A percentile compares a stretch with the other conserved stretches of the same genome.
Conservation (phyloP, 1,140 invertebrate genomes). For the Pantala flavescens region DNA sequence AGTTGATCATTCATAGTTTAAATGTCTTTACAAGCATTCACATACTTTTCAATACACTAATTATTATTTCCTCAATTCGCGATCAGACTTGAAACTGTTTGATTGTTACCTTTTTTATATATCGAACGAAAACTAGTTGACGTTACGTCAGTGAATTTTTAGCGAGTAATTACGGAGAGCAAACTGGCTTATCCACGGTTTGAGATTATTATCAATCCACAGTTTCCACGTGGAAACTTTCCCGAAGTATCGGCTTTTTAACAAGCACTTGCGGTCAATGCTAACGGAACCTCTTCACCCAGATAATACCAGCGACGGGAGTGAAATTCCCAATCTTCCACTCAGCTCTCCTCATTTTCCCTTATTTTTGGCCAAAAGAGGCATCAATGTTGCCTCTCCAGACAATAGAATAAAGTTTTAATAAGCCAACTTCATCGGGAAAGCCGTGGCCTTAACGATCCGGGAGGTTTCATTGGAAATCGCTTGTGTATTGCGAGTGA, state of each 20-base stretch:
- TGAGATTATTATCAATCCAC: not conserved
- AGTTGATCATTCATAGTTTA: too few relatives aligned
- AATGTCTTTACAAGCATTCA: too few relatives aligned
- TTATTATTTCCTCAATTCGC: too few relatives aligned
- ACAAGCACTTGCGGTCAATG: not conserved
- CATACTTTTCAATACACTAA: too few relatives aligned
- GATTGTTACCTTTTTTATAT: too few relatives aligned
- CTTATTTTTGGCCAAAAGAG: not conserved
- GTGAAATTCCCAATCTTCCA: not conserved
- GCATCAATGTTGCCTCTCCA: not conserved
- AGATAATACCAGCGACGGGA: not conserved
- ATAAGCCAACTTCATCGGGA: conserved; percentile 4
- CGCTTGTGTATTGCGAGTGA: not conserved
- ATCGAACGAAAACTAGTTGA: too few relatives aligned
- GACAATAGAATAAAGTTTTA: conserved; percentile 8
- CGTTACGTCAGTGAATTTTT: too few relatives aligned
- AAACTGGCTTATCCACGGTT: not conserved
- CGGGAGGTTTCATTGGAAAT: not conserved
- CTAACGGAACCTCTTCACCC: not conserved
- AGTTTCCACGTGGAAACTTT: not conserved
- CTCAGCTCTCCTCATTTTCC: not conserved
- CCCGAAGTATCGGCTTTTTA: not conserved
- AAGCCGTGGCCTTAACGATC: conserved; percentile 3
- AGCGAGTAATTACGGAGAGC: not conserved
- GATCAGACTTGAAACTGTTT: too few relatives aligned